Percentiles rank a stretch among this genome's conserved stretches.
Conservation (phyloP, 2,113 vertebrate genomes). For the Haliaeetus leucogaster region DNA sequence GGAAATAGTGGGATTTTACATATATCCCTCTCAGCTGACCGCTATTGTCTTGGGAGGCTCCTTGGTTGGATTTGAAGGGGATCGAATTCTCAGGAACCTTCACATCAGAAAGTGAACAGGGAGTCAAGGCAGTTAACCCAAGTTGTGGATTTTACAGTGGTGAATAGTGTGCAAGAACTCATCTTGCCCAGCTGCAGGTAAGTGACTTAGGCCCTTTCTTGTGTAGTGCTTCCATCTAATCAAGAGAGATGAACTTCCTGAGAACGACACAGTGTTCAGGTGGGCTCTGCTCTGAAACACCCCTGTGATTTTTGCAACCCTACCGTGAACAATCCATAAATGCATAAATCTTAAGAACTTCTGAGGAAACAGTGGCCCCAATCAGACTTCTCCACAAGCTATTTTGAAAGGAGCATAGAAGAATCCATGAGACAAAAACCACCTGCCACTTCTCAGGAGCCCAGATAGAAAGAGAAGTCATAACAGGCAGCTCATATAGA, state of each 20-base stretch:
- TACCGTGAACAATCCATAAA: neutral
- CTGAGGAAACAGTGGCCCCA: neutral
- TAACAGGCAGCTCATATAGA: neutral
- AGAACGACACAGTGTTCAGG: neutral
- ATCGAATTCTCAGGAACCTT: neutral
- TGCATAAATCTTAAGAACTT: neutral
- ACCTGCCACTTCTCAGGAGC: neutral
- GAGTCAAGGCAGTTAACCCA: neutral
- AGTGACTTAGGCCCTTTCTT: neutral
- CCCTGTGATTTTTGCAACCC: neutral
- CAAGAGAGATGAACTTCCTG: neutral
- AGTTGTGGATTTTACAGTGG: neutral
- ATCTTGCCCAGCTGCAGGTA: neutral
- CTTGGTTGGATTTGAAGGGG: neutral
- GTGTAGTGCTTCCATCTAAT: neutral
- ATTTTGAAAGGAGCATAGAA: neutral
- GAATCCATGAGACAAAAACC: neutral
- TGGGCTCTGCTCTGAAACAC: neutral
- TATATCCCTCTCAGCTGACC: neutral
- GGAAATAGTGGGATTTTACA: neutral
- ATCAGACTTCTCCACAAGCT: neutral
- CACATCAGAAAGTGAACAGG: neutral
- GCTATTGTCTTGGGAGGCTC: neutral
- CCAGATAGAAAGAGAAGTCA: neutral
- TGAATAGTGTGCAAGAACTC: neutral